Conservation (phyloP, 2,888 invertebrate species). For the Operophtera brumata region DNA sequence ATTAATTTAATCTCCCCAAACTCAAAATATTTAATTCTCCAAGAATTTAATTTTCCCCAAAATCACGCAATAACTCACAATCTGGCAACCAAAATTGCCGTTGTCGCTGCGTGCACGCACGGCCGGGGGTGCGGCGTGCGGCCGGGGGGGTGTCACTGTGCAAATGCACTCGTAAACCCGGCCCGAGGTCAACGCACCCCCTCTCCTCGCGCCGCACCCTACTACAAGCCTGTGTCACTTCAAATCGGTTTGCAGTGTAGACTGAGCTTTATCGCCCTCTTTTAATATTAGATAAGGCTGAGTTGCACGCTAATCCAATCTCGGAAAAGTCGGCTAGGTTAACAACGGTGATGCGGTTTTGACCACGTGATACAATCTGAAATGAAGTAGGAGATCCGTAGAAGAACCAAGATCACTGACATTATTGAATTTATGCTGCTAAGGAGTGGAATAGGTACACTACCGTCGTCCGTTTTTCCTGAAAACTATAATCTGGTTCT, state of each 20-base stretch:
- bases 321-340: no score
- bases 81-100: slow-evolving; percentile 14
- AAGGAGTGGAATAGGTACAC: no score
- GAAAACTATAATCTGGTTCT: no score
- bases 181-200: slow-evolving; percentile 70
- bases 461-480: no score
- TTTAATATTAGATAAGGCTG: neutral
- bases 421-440: no score
- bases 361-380: no score
- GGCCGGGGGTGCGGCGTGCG: slow-evolving; percentile 20
- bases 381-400: no score
- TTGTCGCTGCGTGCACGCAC: slow-evolving; percentile 65
- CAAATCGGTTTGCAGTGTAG: neutral
- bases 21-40: no score
- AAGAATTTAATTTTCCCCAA: slow-evolving; percentile 4
- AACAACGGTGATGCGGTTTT: no score
- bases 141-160: slow-evolving; percentile 72
- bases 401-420: no score
- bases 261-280: slow-evolving; percentile 4
- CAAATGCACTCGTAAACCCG: slow-evolving; percentile 78
- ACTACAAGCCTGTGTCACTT: slow-evolving; percentile 10
- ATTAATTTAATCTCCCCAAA: neutral
- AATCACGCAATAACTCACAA: neutral
- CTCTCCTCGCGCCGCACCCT: slow-evolving; percentile 50
- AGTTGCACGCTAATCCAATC: no score